phyloP scores from a whole-genome alignment of 1,140 invertebrate genomes.

The Lepidurus apus region DNA sequence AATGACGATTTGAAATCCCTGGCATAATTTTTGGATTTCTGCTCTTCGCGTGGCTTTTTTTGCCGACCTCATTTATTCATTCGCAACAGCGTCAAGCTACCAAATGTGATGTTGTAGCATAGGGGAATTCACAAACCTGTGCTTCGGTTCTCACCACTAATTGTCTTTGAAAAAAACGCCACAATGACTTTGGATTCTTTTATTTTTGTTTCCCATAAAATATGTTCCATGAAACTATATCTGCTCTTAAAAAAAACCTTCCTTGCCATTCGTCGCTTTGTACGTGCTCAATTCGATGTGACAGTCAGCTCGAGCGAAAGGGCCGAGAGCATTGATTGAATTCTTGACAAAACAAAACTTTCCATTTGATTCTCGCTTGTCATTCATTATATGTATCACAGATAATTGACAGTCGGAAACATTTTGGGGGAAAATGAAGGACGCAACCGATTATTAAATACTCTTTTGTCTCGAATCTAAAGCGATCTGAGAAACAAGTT shows the following conservation, averaged over 20 bases:
- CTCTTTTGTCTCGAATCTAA: constrained; percentile 2
- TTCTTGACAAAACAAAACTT: background rate
- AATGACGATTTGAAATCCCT: background rate
- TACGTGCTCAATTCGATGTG: constrained; percentile 19
- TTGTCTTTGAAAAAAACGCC: constrained; percentile 3
- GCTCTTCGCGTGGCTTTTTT: background rate
- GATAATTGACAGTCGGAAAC: background rate
- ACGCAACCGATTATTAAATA: background rate
- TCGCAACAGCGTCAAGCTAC: constrained; percentile 17
- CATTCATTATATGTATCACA: constrained; percentile 3
- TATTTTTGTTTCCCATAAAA: background rate
- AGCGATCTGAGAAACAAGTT: background rate
- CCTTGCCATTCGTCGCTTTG: constrained; percentile 20
- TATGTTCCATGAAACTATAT: constrained; percentile 2
- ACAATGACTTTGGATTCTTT: constrained; percentile 5
- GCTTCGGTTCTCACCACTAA: constrained; percentile 14
- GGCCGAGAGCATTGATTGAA: constrained; percentile 14
- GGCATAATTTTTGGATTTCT: background rate
- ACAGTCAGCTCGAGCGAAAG: constrained; percentile 6
- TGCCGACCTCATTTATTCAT: background rate
- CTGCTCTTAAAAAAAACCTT: background rate
- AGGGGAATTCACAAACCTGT: constrained; percentile 9
- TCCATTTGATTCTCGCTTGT: background rate
- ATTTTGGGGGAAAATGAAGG: background rate
- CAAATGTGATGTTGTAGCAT: constrained; percentile 19